These are phyloP conservation scores for Drosophila sproati DNA, from an alignment of 1,140 invertebrate genomes.

Conservation along the genomic window DNA sequence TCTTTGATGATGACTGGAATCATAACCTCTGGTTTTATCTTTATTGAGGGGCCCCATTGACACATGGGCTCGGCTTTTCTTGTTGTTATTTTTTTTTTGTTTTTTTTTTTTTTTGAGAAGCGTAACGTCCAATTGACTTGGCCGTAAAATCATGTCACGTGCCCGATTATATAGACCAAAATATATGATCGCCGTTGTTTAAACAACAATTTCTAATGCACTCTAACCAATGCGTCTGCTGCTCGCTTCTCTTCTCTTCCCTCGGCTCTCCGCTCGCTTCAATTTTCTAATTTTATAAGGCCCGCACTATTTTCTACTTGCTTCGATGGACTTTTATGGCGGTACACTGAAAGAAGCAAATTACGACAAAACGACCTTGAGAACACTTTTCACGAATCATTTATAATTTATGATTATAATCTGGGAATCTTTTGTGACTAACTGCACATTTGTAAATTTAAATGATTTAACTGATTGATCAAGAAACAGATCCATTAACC, in stretches of 20 bases:
- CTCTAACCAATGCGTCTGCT: conserved; percentile 17
- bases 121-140: conserved; percentile 35
- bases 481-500: too few relatives aligned
- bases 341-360: conserved; percentile 1
- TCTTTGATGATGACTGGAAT: conserved; percentile 20
- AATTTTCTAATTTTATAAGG: conserved; percentile 40
- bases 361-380: neutral
- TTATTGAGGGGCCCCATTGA: conserved; percentile 47
- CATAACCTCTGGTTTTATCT: conserved; percentile 51
- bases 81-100: conserved; percentile 1
- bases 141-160: conserved; percentile 53
- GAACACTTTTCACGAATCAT: too few relatives aligned
- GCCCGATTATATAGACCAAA: conserved; percentile 51
- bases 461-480: too few relatives aligned
- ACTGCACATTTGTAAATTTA: too few relatives aligned
- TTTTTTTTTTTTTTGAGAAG: conserved; percentile 27
- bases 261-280: neutral
- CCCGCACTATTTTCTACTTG: conserved; percentile 16
- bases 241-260: neutral
- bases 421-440: too few relatives aligned
- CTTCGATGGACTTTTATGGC: neutral
- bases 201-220: conserved; percentile 28
- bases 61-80: conserved; percentile 12
- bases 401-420: too few relatives aligned
- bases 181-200: conserved; percentile 33